Conservation (phyloP, 2,888 invertebrate species). For the Panzeria rudis region DNA sequence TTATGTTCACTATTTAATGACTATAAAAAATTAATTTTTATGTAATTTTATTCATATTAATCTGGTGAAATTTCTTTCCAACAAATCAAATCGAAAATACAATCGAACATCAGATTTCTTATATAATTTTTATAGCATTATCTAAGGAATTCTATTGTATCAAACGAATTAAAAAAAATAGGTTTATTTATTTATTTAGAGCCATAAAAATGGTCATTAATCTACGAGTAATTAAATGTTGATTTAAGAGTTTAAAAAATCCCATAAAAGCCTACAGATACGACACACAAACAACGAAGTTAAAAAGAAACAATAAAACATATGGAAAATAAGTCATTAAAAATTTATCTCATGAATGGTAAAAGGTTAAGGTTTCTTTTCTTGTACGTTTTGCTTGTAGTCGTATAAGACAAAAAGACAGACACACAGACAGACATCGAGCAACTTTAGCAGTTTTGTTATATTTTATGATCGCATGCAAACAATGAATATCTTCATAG, state of each 20-base stretch:
- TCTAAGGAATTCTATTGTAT: background rate
- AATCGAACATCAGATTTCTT: no score
- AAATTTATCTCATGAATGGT: conserved; percentile 18
- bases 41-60: no score
- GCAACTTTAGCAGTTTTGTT: conserved; percentile 21
- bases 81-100: no score
- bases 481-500: background rate
- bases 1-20: no score
- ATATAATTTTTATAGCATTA: background rate
- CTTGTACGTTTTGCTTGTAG: background rate
- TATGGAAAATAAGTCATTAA: background rate
- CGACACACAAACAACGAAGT: background rate
- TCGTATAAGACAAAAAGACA: background rate
- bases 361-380: conserved; percentile 61
- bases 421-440: background rate
- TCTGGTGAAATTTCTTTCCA: no score
- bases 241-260: background rate
- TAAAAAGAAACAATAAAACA: background rate
- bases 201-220: background rate
- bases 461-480: background rate
- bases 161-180: background rate
- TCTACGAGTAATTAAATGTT: background rate
- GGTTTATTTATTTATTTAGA: background rate
- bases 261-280: background rate
- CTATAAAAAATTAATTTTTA: no score